Base-by-base conservation (phyloP, 2,888 invertebrate species). In the Aproaerema taeniolella region DNA sequence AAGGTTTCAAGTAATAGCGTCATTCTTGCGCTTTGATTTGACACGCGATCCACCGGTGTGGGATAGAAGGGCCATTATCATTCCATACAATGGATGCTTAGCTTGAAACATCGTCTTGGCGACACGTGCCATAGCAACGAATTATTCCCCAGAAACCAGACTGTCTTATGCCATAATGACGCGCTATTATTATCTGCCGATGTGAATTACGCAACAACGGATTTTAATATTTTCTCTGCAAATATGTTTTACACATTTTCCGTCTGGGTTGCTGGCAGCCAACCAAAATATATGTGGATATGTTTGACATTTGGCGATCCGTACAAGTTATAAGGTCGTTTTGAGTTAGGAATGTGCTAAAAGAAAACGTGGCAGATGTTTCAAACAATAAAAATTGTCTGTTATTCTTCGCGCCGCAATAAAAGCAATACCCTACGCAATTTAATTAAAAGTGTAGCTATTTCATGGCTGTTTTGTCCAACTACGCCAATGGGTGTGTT, bases 51-150 rank as follows among this genome's bases (percentile, higher is more conserved):
- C 45, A 46, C 46, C 30, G 32, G 43, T 55, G 56, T 55, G 55
- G 42, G 55, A 61, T 53, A 46, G 50, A 47, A 39, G 43, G 39
- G 41, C 49, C 54, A 61, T 56, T 56, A 60, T 53, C 48, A 46
- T 43, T 50, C 39, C 31, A 52, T 49, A 66, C 64, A 72, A 69
- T 69, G 44, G 63, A 55, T 47, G 50, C 54, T 67, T 58, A 53
- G 52, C 51, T 54, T 43, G 58, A 55, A 58, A 50, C 50, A 48
- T 43, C 41, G 53, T 38, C 40, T 33, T 32, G 35, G 34, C 31
- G 40, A 43, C 50, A 54, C 50, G 46, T 50, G 51, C 42, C 46
- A 50, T 54, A 58, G 61, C 56, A 65, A 52, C 58, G 38, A 67
- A 62, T 58, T 53, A 52, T 63, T 58, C 54, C 55, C 41, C 47